phyloP scores from a whole-genome alignment of 2,113 vertebrate genomes.

The Myrmophylax atrothorax region DNA sequence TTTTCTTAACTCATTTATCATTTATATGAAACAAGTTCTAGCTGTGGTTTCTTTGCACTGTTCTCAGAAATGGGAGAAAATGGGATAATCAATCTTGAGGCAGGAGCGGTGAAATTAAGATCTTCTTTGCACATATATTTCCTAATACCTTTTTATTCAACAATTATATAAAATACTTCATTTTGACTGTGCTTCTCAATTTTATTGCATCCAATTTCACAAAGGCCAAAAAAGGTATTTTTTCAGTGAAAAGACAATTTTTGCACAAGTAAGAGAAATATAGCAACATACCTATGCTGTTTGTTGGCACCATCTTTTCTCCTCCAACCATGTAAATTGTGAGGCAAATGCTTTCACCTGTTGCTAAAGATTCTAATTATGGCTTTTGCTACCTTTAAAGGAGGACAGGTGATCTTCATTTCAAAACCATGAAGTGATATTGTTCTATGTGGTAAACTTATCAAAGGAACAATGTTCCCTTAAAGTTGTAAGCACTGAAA shows the following conservation, averaged over 20 bases:
- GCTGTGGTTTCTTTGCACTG: background rate
- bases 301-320: background rate
- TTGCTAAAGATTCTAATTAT: background rate
- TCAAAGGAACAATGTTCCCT: background rate
- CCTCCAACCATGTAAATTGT: background rate
- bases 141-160: background rate
- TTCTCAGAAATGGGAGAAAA: background rate
- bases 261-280: background rate
- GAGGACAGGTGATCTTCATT: background rate
- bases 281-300: background rate
- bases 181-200: background rate
- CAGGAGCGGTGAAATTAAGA: background rate
- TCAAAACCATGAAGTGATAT: background rate
- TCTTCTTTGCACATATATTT: background rate
- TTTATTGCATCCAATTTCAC: background rate
- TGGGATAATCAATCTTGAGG: background rate
- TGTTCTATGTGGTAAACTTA: background rate
- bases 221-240: background rate
- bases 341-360: background rate
- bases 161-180: background rate
- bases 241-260: background rate
- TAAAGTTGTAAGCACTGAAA: background rate
- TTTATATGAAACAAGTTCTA: background rate
- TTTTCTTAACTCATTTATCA: background rate
- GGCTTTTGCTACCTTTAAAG: background rate